Conservation (phyloP, 2,113 vertebrate genomes). For the Etheostoma spectabile region DNA sequence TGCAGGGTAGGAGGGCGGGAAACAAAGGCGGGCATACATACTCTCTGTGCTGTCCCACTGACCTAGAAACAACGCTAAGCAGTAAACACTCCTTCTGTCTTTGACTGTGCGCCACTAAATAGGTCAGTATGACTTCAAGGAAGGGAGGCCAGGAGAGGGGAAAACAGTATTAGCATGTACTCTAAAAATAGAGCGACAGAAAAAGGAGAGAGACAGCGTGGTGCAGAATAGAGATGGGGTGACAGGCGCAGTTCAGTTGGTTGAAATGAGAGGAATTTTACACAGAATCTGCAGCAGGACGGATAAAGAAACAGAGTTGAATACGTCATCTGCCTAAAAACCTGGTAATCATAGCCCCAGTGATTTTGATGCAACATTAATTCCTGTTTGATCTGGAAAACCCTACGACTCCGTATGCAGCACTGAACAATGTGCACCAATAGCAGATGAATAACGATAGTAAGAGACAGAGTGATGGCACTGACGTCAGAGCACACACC, state of each 20-base stretch:
- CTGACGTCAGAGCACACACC: slow-evolving; percentile 82
- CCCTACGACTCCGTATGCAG: neutral
- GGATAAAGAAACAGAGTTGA: slow-evolving; percentile 30
- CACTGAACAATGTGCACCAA: slow-evolving; percentile 47
- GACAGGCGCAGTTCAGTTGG: slow-evolving; percentile 61
- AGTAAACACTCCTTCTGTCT: slow-evolving; percentile 80
- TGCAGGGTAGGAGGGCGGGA: neutral
- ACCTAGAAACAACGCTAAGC: slow-evolving; percentile 82
- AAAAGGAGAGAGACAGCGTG: slow-evolving; percentile 67
- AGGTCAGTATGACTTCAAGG: slow-evolving; percentile 83
- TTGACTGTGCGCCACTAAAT: slow-evolving; percentile 83
- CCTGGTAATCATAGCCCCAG: slow-evolving; percentile 48
- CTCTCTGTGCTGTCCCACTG: slow-evolving; percentile 78
- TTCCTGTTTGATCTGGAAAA: slow-evolving; percentile 21
- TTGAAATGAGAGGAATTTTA: slow-evolving; percentile 70
- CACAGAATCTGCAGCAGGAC: slow-evolving; percentile 54
- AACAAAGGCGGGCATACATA: slow-evolving; percentile 69
- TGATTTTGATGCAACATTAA: slow-evolving; percentile 57
- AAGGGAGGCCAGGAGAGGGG: slow-evolving; percentile 67
- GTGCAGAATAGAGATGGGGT: slow-evolving; percentile 32
- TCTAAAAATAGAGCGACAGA: slow-evolving; percentile 87
- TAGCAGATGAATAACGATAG: slow-evolving; percentile 39
- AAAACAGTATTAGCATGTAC: slow-evolving; percentile 71
- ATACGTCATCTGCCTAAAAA: slow-evolving; percentile 55
- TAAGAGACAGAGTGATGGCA: slow-evolving; percentile 51